These are phyloP conservation scores for Trichonephila clavipes DNA, from an alignment of 1,140 invertebrate genomes.

Conservation along the genomic window DNA sequence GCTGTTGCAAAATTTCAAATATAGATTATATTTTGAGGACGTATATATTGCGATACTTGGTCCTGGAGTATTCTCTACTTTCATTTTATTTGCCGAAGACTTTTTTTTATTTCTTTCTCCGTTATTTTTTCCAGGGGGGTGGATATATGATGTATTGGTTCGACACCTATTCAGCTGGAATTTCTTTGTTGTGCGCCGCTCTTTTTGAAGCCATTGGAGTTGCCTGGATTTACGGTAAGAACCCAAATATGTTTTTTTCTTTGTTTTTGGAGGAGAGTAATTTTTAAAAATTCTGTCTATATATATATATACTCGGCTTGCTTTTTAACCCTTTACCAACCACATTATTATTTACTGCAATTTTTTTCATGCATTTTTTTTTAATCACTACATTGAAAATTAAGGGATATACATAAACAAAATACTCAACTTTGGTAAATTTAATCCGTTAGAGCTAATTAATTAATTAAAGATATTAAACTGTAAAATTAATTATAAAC, in stretches of 20 bases:
- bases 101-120: slow-evolving; percentile 10
- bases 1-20: slow-evolving; percentile 62
- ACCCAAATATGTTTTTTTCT: neutral
- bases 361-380: no score
- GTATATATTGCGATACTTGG: slow-evolving; percentile 41
- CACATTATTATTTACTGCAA: no score
- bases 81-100: neutral
- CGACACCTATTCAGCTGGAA: slow-evolving; percentile 82
- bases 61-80: neutral
- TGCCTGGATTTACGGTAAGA: slow-evolving; percentile 82
- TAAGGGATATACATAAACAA: no score
- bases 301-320: no score
- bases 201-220: slow-evolving; percentile 82
- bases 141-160: slow-evolving; percentile 82
- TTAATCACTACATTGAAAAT: no score
- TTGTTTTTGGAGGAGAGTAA: neutral
- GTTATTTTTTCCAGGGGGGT: slow-evolving; percentile 80
- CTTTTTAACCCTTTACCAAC: no score
- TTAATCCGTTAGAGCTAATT: no score
- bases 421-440: no score
- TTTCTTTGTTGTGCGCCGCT: slow-evolving; percentile 82
- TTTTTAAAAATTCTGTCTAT: neutral
- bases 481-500: no score
- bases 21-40: slow-evolving; percentile 65
- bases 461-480: no score